These are phyloP conservation scores for Crossaster papposus DNA, from an alignment of 53 echinoderm and acorn worm genomes.

Conservation along the genomic window DNA sequence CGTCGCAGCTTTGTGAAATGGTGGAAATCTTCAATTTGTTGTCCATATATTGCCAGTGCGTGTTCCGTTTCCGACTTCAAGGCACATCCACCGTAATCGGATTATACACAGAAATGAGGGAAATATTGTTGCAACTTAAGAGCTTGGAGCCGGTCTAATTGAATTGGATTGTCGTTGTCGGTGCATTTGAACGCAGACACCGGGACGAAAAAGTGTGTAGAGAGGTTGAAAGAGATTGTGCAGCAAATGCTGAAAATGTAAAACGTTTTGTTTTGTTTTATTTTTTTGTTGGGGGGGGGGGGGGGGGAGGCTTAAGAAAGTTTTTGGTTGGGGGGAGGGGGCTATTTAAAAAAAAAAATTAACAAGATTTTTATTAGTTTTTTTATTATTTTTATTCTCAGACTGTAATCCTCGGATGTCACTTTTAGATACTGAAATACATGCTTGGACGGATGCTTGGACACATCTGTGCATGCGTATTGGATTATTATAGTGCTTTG, in stretches of 20 bases:
- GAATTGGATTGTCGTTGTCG: neutral
- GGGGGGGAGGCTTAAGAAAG: no score
- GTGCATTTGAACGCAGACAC: neutral
- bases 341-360: no score
- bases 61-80: neutral
- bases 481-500: no score
- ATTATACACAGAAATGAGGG: slow-evolving; percentile 1
- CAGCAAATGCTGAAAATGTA: neutral
- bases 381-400: no score
- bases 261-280: no score
- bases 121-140: slow-evolving; percentile 33
- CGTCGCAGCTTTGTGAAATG: neutral
- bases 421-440: no score
- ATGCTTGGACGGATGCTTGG: no score
- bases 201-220: neutral
- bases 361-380: no score
- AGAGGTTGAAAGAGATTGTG: neutral
- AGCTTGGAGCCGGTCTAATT: slow-evolving; percentile 25
- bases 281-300: no score
- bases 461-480: no score
- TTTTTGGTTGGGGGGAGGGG: no score
- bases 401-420: no score
- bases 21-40: neutral
- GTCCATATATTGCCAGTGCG: neutral
- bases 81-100: slow-evolving; percentile 19